Percentiles rank a stretch among this genome's conserved stretches.
Evolutionary conservation across 2,888 invertebrate genomes (phyloP).

Genomic region (Ophioninae sp.): DNA sequence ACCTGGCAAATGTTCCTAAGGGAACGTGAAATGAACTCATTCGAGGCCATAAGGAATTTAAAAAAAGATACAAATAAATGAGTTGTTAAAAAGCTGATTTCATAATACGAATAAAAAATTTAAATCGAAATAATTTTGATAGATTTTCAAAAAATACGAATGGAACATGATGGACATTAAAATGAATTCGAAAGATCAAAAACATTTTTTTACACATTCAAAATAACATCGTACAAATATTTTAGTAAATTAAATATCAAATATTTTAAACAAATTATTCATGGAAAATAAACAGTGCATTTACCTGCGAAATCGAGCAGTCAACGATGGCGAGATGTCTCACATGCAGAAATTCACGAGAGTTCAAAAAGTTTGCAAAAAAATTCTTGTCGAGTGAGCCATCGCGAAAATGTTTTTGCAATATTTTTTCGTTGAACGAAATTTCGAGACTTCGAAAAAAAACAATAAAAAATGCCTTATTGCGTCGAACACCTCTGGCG

Average conservation of each 20-base stretch:
- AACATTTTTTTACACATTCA: not conserved
- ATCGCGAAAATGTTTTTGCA: slow-evolving; percentile 58
- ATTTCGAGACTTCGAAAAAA: slow-evolving; percentile 61
- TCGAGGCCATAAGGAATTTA: too few relatives aligned
- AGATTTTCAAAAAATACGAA: not conserved
- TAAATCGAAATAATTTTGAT: not conserved
- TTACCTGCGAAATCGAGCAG: slow-evolving; percentile 66
- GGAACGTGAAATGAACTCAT: not conserved
- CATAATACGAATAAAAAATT: not conserved
- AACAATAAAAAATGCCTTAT: not conserved
- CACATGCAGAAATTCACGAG: slow-evolving; percentile 56
- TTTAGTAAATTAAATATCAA: too few relatives aligned
- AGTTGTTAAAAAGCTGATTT: not conserved
- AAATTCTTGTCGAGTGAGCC: slow-evolving; percentile 45
- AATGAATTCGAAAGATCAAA: not conserved
- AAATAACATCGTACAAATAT: too few relatives aligned
- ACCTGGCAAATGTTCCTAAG: slow-evolving; percentile 63
- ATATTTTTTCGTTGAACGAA: slow-evolving; percentile 59
- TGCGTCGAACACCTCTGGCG: not conserved
- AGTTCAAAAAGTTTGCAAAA: slow-evolving; percentile 55
- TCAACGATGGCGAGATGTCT: slow-evolving; percentile 64
- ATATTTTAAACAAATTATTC: not conserved
- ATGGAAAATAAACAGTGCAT: not conserved
- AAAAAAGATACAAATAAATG: not conserved
- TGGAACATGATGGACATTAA: not conserved